Percentiles rank a stretch among this genome's conserved stretches.
phyloP scores from a whole-genome alignment of 2,797 vertebrate species.

The Brotula barbata region DNA sequence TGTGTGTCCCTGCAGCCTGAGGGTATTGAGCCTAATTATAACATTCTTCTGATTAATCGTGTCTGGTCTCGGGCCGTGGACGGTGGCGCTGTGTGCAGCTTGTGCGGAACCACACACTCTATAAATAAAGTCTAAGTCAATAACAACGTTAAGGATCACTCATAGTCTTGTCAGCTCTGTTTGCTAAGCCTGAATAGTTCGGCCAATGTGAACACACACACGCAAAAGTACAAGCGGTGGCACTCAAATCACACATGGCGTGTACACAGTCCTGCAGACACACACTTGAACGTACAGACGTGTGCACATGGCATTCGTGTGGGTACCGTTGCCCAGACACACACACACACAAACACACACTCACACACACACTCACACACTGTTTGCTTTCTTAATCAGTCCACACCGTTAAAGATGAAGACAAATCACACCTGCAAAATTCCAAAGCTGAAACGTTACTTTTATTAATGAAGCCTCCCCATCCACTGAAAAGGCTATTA shows the following conservation, averaged over 20 bases:
- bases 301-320: constrained; percentile 2
- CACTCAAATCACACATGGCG: constrained; percentile 41
- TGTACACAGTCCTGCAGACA: constrained; percentile 14
- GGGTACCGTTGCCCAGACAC: constrained; percentile 6
- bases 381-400: constrained; percentile 76
- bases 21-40: constrained; percentile 77
- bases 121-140: constrained; percentile 76
- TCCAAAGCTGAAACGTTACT: constrained; percentile 60
- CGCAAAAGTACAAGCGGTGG: constrained; percentile 41
- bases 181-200: constrained; percentile 61
- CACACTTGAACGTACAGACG: constrained; percentile 20
- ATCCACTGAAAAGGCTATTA: constrained; percentile 66
- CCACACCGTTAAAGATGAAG: constrained; percentile 69
- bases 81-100: constrained; percentile 38
- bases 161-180: constrained; percentile 65
- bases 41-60: constrained; percentile 77
- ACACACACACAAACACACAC: constrained; percentile 20
- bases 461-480: constrained; percentile 67
- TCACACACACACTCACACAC: constrained; percentile 36
- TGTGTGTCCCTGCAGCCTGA: constrained; percentile 58
- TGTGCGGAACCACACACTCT: constrained; percentile 62
- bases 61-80: constrained; percentile 53
- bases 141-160: constrained; percentile 70
- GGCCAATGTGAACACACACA: constrained; percentile 43
- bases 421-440: constrained; percentile 73